Evolutionary conservation across 2,888 invertebrate genomes (phyloP), one percentile per base, ranked within the genome.

Genomic region (Maniola hyperantus): DNA sequence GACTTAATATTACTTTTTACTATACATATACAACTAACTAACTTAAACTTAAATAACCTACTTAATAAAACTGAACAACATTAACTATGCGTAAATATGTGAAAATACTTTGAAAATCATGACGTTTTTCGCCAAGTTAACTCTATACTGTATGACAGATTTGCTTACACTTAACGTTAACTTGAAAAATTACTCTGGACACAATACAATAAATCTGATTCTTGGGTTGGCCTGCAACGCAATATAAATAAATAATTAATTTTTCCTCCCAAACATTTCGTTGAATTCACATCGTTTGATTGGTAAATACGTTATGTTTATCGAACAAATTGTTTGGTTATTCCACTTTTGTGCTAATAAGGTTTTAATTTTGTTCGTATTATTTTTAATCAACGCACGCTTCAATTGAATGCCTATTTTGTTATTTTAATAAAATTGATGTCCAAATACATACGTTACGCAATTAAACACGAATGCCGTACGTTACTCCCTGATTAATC

Each of bases 311-410:
- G 26, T 57, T 20, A 39, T 4, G 13, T 42, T 57, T 42, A 42
- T 20, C 2, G 57, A 34, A 34, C 20, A 39, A 57, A 57, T 11
- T 42, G 57, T 57, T 57, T 54, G 54, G n/a, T n/a, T 42, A 42
- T 42, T 39, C 20, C 15, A 55, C 11, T 42, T 55, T 55, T 10
- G 13, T 20, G 20, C 39, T 18, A 36, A 42, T 57, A 6, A 20
- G 20, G 6, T 42, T 42, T 36, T n/a, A 36, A 54, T 54, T 54
- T 54, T 6, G 34, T 36, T 11, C 18, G 10, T 6, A 20, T 57
- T 34, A 54, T 34, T 55, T 39, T 20, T 57, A 54, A 54, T 54
- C 15, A 54, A 11, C 20, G 42, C 57, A 13, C n/a, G n/a, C n/a
- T n/a, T 57, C 20, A 18, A 57, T 57, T 20, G 8, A 13, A 10